Conservation (phyloP, 2,888 invertebrate genomes). For the Cryptosula pallasiana region DNA sequence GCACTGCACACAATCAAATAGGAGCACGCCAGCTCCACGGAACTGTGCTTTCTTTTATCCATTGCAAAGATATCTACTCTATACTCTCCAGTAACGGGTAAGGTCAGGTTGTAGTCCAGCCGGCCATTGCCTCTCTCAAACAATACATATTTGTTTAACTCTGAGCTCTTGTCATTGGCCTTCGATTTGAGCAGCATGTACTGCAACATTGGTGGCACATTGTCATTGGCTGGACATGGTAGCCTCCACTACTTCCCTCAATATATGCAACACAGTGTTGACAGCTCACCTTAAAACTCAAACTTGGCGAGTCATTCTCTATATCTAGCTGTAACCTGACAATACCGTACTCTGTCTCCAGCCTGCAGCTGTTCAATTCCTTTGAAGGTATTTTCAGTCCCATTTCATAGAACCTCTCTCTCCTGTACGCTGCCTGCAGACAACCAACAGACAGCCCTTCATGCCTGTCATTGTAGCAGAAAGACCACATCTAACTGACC, state of each 20-base stretch:
- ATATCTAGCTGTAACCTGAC: constrained; percentile 39
- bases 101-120: not conserved
- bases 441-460: too few relatives aligned
- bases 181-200: constrained; percentile 10
- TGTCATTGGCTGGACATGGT: too few relatives aligned
- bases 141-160: constrained; percentile 6
- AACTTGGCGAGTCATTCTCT: constrained; percentile 27
- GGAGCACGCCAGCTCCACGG: constrained; percentile 45
- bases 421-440: constrained; percentile 35
- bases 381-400: constrained; percentile 34
- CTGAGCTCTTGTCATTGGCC: not conserved
- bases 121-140: not conserved
- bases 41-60: constrained; percentile 37
- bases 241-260: too few relatives aligned
- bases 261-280: too few relatives aligned
- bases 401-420: constrained; percentile 45
- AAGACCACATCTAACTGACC: too few relatives aligned
- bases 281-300: not conserved
- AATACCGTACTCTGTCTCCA: constrained; percentile 39
- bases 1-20: constrained; percentile 42
- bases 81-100: constrained; percentile 36
- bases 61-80: constrained; percentile 48
- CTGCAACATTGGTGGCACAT: not conserved
- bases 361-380: constrained; percentile 35
- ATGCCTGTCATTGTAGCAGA: too few relatives aligned